phyloP scores from a whole-genome alignment of 30 jellyfish, hydroid and myxozoan species.

The Sanderia malayensis region DNA sequence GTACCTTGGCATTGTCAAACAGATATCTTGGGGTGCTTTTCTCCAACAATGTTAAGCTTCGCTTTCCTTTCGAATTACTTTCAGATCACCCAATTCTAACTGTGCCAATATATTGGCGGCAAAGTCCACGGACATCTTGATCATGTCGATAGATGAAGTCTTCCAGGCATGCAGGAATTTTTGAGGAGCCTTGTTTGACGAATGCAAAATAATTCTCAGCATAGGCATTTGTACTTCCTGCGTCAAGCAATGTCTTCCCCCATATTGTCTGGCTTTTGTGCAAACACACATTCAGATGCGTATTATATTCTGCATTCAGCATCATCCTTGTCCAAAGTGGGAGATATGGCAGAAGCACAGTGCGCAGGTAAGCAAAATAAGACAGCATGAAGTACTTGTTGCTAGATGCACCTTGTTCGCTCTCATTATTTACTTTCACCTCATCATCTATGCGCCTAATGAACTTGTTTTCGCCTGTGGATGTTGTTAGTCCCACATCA shows the following conservation, averaged over 20 bases:
- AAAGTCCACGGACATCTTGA: conserved; percentile 2
- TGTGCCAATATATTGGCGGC: conserved; percentile 10
- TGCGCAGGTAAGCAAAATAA: background rate
- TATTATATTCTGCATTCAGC: background rate
- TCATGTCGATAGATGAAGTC: background rate
- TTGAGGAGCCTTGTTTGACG: conserved; percentile 11
- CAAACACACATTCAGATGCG: background rate
- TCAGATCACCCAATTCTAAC: no score
- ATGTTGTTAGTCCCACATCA: no score
- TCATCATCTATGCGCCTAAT: no score
- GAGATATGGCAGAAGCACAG: background rate
- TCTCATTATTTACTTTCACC: no score
- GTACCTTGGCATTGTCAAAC: background rate
- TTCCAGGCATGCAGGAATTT: background rate
- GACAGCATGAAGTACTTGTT: background rate
- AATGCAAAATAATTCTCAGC: conserved; percentile 16
- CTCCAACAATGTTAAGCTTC: no score
- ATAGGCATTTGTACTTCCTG: conserved; percentile 9
- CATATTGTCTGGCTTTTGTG: background rate
- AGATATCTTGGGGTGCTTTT: conserved; percentile 15
- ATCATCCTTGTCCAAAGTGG: background rate
- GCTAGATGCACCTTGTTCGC: no score
- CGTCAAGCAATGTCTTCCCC: conserved; percentile 6
- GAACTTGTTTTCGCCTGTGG: no score
- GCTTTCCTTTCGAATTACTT: no score